Evolutionary conservation across 2,113 vertebrate genomes (phyloP).

Genomic region (Melospiza melodia): DNA sequence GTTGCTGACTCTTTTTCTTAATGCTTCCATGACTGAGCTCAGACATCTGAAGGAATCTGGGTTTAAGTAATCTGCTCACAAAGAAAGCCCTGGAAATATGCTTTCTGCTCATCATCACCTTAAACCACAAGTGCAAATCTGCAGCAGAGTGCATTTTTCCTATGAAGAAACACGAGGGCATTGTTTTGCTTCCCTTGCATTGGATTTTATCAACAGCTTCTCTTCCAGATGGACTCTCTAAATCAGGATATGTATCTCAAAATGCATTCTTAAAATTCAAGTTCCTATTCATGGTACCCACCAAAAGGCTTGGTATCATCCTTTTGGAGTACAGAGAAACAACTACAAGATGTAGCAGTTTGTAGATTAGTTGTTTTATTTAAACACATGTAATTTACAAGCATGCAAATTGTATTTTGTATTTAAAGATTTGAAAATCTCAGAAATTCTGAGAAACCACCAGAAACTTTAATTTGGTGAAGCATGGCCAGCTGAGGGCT

Average conservation of each 20-base stretch:
- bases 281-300: background rate
- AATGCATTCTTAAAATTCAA: background rate
- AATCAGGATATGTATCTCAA: background rate
- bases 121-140: background rate
- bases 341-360: background rate
- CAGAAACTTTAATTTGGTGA: background rate
- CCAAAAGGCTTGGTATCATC: background rate
- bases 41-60: background rate
- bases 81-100: background rate
- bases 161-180: background rate
- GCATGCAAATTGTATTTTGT: background rate
- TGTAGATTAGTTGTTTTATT: background rate
- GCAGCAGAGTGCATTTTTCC: background rate
- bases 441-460: background rate
- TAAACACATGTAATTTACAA: background rate
- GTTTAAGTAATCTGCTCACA: constrained; percentile 25
- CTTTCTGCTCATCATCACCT: background rate
- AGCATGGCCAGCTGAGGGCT: background rate
- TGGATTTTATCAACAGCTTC: background rate
- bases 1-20: constrained; percentile 27
- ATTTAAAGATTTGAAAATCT: background rate
- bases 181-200: background rate
- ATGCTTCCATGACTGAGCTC: background rate
- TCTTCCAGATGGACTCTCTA: background rate
- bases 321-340: background rate